Percentiles rank a stretch among this genome's conserved stretches.
These are phyloP conservation scores for Cirrhinus molitorella DNA, from an alignment of 2,797 vertebrate genomes.

Conservation along the genomic window DNA sequence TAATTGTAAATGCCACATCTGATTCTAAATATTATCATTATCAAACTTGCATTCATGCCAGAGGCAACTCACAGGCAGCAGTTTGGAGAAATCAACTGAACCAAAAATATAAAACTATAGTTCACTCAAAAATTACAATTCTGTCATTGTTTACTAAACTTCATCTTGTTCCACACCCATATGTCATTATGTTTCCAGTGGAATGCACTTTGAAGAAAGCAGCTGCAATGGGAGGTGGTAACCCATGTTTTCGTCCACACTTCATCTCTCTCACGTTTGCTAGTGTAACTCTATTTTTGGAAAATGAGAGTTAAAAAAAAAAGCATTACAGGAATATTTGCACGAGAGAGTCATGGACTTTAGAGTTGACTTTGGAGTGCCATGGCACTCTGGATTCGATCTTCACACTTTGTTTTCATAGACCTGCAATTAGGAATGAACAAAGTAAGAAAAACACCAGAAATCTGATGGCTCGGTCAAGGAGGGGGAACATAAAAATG, in stretches of 20 bases:
- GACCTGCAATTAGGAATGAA: conserved; percentile 65
- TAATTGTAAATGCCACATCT: not conserved
- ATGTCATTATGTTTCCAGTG: conserved; percentile 7
- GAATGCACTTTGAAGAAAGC: not conserved
- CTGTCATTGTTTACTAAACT: not conserved
- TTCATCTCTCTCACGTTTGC: conserved; percentile 54
- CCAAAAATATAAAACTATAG: not conserved
- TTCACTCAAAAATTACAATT: not conserved
- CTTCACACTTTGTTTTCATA: conserved; percentile 65
- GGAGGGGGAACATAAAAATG: conserved; percentile 38
- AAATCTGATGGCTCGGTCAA: conserved; percentile 40
- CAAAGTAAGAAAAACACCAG: conserved; percentile 57
- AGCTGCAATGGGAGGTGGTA: conserved; percentile 57
- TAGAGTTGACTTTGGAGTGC: conserved; percentile 65
- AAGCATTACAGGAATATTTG: conserved; percentile 60
- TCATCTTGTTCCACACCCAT: conserved; percentile 16
- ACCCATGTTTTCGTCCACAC: conserved; percentile 62
- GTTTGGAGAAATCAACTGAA: not conserved
- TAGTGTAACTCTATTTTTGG: conserved; percentile 67
- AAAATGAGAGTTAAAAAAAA: conserved; percentile 58
- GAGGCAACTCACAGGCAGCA: not conserved
- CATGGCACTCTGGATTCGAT: conserved; percentile 62
- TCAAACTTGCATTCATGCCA: not conserved
- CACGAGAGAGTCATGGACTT: conserved; percentile 49
- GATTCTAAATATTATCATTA: conserved; percentile 3